Evolutionary conservation across 30 jellyfish, hydroid and myxozoan species (phyloP), one percentile per base, ranked within the genome.

Genomic region (Turritopsis rubra): DNA sequence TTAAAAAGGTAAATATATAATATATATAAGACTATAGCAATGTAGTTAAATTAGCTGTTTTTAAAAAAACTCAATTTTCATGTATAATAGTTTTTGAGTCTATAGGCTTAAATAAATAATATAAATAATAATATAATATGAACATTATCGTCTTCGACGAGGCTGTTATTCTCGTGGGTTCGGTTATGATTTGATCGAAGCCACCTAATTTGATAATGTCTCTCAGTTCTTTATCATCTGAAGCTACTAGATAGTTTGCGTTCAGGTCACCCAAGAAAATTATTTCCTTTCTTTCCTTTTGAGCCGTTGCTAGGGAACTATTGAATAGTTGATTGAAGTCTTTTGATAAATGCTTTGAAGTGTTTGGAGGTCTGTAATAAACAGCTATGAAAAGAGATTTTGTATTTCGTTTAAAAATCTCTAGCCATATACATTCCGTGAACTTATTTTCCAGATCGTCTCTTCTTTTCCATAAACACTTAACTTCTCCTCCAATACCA

Each of bases 361-460:
- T 7, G 77, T 68, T 68, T 1, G 77, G 77, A 0, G 77, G 77
- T 68, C 77, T 68, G 77, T 68, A 68, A 68, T 68, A 68, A 1
- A 23, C 28, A 0, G 77, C 77, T 0, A 68, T 68, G 0, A 74
- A 73, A 74, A 74, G 0, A 0, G 83, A 74, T 74, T 74, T 74
- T 1, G 83, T 0, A 0, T 74, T 18, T 30, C 41, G 28, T 0
- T 9, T 0, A 0, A 74, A 74, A 74, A 74, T 74, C 8, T 74
- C 83, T 0, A 74, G 8, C 83, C 83, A 74, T 74, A 74, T 0
- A 3, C 83, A 74, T 74, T 74, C 83, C 75, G 74, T 18, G 5
- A 1, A 22, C 1, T 30, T 0, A 1, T 21, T 74, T 74, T 27
- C 83, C 73, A 68, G 30, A 1, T 68, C 77, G 0, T 23, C 1